Base-by-base conservation (phyloP, 2,888 invertebrate genomes). In the Lasioglossum marginatum region DNA sequence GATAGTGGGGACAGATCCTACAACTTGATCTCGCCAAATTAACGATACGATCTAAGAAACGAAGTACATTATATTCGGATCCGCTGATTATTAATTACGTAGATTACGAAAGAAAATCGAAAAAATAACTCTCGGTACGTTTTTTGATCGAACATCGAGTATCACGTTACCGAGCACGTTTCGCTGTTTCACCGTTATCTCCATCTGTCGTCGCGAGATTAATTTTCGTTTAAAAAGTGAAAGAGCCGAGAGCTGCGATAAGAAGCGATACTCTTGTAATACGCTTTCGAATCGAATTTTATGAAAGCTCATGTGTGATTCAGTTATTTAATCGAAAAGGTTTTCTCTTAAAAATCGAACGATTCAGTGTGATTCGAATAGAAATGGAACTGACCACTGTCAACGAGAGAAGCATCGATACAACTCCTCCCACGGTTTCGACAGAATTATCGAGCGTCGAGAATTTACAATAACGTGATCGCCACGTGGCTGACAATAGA, bases 391-490 rank as follows among this genome's bases (percentile, higher is more conserved):
- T 16, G 19, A 63, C 8, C 23, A 40, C n/a, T 31, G 68, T 45
- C 48, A 37, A n/a, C 60, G 12, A 16, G 19, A 43, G n/a, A 45
- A 37, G 23, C 43, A 68, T 70, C 63, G 12, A 63, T 27, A 16
- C n/a, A 2, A 23, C 10, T 68, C 45, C 43, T 72, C 12, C 4
- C 27, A 57, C 76, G 75, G 76, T 84, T 84, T 85, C 76, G 79
- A 84, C 43, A 76, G 76, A 72, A 57, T 76, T 72, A 84, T 76
- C 45, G 85, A 84, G 72, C 79, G n/a, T 0, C 19, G 40, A 60
- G 76, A 79, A 76, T 84, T 76, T 57, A 73, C 84, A 76, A 78
- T 83, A 83, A 72, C 85, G 72, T 52, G 85, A 84, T 79, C 66
- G 16, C 76, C 84, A 48, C 79, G 79, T 72, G 84, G 66, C 31